Evolutionary conservation across 2,113 vertebrate genomes (phyloP), one percentile per base, ranked within the genome.

Genomic region (Columba livia): DNA sequence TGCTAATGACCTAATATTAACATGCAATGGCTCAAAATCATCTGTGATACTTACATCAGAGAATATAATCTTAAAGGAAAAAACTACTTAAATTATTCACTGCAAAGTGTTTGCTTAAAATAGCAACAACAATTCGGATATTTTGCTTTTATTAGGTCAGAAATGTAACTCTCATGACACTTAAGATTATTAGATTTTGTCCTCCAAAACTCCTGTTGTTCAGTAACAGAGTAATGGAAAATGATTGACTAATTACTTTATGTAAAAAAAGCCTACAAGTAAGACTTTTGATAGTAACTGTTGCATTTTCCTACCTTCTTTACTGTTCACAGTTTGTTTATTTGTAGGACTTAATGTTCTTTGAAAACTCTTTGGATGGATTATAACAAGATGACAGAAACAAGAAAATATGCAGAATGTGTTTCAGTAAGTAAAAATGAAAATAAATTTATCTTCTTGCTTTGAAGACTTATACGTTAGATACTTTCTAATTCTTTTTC

Each of bases 331-430:
- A 40, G 29, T 97, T 96, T 98, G 92, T 97, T 98, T 98, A 94
- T 96, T 98, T 98, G 82, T 95, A 98, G 98, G 98, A 98, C 79
- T 97, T 98, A 97, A 98, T 98, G 98, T 98, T 98, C 97, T 98
- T 98, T 98, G 98, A 98, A 97, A 97, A 98, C 17, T 98, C 98
- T 61, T 96, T 98, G 94, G 96, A 98, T 95, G 97, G 97, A 97
- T 97, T 98, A 91, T 98, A 97, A 97, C 73, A 97, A 96, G 92
- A 97, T 90, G 95, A 97, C 57, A 86, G 95, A 95, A 97, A 88
- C 93, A 97, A 96, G 97, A 92, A 97, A 98, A 97, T 96, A 98
- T 97, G 96, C 97, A 97, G 92, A 95, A 92, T 48, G 24, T 90
- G 81, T 96, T 97, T 96, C 95, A 94, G 97, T 97, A 98, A 98